phyloP scores from a whole-genome alignment of 2,797 vertebrate genomes.

The Chrysolophus pictus region DNA sequence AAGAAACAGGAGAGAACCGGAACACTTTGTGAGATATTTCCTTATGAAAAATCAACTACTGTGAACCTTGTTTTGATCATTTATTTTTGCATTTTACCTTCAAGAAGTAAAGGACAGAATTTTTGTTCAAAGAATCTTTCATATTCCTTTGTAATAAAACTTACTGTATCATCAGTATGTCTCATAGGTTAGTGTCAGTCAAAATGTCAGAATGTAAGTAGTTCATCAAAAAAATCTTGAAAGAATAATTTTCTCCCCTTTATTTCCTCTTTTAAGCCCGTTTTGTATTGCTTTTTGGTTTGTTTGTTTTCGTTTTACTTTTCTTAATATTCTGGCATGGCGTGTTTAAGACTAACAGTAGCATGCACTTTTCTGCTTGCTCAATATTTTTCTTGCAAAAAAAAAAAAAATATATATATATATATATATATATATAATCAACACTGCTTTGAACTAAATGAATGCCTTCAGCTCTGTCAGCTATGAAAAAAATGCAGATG shows the following conservation, averaged over 20 bases:
- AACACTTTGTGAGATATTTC: neutral
- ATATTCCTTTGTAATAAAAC: neutral
- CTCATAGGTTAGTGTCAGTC: neutral
- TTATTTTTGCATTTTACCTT: neutral
- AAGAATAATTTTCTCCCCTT: neutral
- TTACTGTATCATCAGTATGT: neutral
- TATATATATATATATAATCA: neutral
- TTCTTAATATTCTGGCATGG: neutral
- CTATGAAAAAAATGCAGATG: neutral
- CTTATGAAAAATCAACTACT: neutral
- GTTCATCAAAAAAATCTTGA: neutral
- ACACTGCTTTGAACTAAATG: neutral
- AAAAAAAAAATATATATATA: neutral
- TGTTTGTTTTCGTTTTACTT: neutral
- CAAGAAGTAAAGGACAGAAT: neutral
- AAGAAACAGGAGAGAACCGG: neutral
- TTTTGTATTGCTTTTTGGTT: too few relatives aligned
- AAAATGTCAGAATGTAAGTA: neutral
- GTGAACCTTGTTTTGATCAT: neutral
- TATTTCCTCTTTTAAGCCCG: neutral
- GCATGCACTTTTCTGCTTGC: neutral
- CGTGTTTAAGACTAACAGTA: neutral
- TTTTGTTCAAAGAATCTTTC: neutral
- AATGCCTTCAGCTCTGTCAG: neutral
- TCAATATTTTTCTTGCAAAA: neutral